Conservation (phyloP, 1,140 invertebrate species). For the Medauroidea extradentata region DNA sequence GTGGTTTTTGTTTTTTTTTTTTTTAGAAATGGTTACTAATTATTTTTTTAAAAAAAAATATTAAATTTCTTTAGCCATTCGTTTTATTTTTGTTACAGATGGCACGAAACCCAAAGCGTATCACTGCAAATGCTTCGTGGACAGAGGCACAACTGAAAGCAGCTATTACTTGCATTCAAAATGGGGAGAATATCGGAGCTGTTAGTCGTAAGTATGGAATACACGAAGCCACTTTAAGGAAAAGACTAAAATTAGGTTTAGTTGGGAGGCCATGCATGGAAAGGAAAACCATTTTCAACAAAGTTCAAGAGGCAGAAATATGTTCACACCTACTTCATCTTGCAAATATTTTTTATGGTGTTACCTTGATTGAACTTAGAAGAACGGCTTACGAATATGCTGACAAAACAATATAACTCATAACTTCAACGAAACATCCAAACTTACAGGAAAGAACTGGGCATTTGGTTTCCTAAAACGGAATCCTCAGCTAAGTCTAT, state of each 20-base stretch:
- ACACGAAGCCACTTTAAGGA: not conserved
- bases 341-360: not conserved
- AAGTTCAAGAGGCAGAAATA: not conserved
- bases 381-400: not conserved
- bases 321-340: not conserved
- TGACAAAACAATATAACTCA: not conserved
- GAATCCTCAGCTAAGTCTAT: not conserved
- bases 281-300: not conserved
- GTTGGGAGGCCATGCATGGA: not conserved
- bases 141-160: not conserved
- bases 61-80: no score
- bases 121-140: not conserved
- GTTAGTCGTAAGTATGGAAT: not conserved
- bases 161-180: not conserved
- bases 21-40: no score
- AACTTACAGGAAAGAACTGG: not conserved
- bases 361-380: not conserved
- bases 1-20: no score
- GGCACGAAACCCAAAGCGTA: no score
- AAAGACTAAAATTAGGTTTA: not conserved
- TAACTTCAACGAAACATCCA: not conserved
- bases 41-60: no score
- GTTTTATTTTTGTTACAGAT: no score
- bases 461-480: not conserved
- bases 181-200: not conserved